These are phyloP conservation scores for Julus scandinavius DNA, from an alignment of 2,888 invertebrate species.

Conservation along the genomic window DNA sequence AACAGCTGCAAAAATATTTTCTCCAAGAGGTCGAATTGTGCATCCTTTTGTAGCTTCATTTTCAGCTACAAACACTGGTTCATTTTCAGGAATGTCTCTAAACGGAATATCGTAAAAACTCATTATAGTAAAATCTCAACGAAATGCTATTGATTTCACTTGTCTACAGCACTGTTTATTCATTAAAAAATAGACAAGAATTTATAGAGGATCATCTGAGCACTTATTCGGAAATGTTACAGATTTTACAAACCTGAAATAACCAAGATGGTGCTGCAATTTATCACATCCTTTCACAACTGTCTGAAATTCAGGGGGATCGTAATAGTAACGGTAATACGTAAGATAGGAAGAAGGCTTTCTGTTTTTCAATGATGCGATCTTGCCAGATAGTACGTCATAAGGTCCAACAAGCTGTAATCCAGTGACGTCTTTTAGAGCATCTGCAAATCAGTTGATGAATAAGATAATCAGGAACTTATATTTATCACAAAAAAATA, in stretches of 20 bases:
- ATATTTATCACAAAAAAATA: not conserved
- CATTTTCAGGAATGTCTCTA: constrained; percentile 78
- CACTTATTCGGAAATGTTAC: not conserved
- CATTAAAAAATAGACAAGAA: too few species aligned
- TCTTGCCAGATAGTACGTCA: constrained; percentile 75
- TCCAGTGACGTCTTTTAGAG: constrained; percentile 72
- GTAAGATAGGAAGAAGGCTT: constrained; percentile 71
- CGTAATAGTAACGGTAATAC: constrained; percentile 92
- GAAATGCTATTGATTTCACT: too few species aligned
- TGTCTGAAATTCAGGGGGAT: constrained; percentile 92
- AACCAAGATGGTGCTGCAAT: constrained; percentile 85
- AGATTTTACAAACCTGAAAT: constrained; percentile 73
- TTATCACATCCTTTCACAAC: constrained; percentile 71
- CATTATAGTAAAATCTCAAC: too few species aligned
- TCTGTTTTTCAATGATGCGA: constrained; percentile 68
- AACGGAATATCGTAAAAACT: constrained; percentile 53
- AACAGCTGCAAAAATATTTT: constrained; percentile 72
- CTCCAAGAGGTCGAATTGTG: constrained; percentile 77
- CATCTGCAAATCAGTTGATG: constrained; percentile 66
- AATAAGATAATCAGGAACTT: constrained; percentile 40
- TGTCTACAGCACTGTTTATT: too few species aligned
- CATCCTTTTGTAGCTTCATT: constrained; percentile 78
- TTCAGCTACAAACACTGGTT: constrained; percentile 80
- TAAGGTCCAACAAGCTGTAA: constrained; percentile 86
- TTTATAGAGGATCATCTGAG: too few species aligned